Conservation (phyloP, 2,797 vertebrate species). For the Toxotes lorentzi region DNA sequence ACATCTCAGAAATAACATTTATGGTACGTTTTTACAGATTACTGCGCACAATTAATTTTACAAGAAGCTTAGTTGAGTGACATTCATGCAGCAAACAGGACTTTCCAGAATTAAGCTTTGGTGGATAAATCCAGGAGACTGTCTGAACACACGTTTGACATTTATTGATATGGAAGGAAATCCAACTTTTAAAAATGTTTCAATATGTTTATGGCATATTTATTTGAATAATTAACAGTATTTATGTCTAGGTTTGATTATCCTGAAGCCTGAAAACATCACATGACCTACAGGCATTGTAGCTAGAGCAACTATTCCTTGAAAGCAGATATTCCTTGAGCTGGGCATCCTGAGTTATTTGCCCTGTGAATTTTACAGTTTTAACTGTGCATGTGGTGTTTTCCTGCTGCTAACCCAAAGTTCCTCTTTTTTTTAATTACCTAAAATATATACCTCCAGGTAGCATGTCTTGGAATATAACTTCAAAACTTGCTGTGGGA, state of each 20-base stretch:
- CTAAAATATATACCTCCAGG: conserved; percentile 5
- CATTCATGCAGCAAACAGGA: conserved; percentile 56
- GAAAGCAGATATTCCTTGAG: conserved; percentile 38
- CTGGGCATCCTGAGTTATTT: background rate
- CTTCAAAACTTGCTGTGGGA: conserved; percentile 43
- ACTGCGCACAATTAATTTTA: conserved; percentile 66
- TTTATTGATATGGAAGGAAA: conserved; percentile 55
- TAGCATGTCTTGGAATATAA: conserved; percentile 18
- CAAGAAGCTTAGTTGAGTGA: conserved; percentile 62
- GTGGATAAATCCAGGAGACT: conserved; percentile 55
- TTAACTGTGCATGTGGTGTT: background rate
- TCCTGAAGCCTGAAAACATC: conserved; percentile 25
- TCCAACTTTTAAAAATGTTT: conserved; percentile 34
- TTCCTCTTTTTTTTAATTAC: conserved; percentile 11
- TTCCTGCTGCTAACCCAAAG: background rate
- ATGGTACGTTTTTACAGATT: conserved; percentile 74
- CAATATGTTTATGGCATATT: conserved; percentile 30
- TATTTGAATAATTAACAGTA: conserved; percentile 19
- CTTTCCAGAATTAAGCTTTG: conserved; percentile 52
- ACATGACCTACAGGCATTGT: background rate
- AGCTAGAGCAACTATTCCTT: conserved; percentile 27
- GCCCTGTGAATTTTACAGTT: background rate
- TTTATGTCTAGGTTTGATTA: conserved; percentile 17
- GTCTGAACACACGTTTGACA: conserved; percentile 45
- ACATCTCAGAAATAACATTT: conserved; percentile 74